These are phyloP conservation scores for Rhabdomys pumilio DNA, from an alignment of 2,797 vertebrate genomes.

Conservation along the genomic window DNA sequence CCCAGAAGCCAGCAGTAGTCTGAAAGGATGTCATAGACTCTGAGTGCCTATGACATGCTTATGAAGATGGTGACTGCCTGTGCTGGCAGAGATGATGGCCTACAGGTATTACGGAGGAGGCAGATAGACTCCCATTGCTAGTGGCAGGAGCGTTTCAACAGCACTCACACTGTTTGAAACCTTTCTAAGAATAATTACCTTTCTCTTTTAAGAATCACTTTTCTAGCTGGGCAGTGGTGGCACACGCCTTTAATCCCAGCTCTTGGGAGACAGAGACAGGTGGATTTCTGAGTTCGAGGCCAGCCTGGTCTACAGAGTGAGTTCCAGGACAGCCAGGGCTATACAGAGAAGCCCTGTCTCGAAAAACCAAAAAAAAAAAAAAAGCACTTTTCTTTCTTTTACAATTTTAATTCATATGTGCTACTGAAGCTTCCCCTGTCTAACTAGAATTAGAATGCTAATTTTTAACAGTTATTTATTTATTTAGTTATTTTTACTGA, in stretches of 20 bases:
- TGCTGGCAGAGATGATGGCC: not conserved
- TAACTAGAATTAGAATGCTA: constrained; percentile 19
- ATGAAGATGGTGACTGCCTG: not conserved
- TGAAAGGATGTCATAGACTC: not conserved
- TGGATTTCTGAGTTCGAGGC: no score
- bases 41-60: not conserved
- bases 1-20: not conserved
- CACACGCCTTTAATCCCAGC: no score
- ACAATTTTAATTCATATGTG: not conserved
- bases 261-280: no score
- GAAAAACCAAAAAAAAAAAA: no score
- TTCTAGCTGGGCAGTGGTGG: no score
- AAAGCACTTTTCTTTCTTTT: no score
- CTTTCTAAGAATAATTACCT: not conserved
- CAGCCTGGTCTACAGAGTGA: no score
- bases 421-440: not conserved
- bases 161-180: not conserved
- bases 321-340: no score
- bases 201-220: not conserved
- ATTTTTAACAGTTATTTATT: not conserved
- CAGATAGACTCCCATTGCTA: accelerated
- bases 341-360: no score
- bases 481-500: not conserved
- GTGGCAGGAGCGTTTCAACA: no score
- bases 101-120: no score